Evolutionary conservation across 2,113 vertebrate species (phyloP).

Genomic region (Ciconia stormi): DNA sequence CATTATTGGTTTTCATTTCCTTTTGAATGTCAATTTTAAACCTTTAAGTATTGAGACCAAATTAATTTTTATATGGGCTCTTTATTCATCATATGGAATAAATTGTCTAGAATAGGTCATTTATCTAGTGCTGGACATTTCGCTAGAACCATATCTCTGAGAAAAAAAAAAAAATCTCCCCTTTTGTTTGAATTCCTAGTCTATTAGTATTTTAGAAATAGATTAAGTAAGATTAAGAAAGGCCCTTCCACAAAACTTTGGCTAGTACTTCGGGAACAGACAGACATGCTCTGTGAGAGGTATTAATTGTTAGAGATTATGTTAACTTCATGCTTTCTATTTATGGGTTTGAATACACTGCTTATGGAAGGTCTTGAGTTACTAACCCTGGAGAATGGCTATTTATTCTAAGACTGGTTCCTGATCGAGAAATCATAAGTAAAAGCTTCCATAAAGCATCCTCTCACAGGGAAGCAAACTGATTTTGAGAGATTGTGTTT

Average conservation of each 20-base stretch:
- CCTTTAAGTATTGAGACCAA: constrained; percentile 51
- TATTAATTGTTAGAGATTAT: neutral
- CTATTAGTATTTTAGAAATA: neutral
- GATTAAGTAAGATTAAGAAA: neutral
- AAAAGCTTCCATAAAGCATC: neutral
- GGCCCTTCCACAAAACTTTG: neutral
- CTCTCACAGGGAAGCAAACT: neutral
- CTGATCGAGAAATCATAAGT: neutral
- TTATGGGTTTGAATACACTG: neutral
- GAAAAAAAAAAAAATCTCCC: neutral
- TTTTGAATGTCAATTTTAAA: constrained; percentile 73
- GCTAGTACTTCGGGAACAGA: neutral
- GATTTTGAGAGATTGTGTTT: neutral
- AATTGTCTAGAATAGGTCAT: constrained; percentile 43
- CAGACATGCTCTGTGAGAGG: neutral
- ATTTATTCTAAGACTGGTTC: neutral
- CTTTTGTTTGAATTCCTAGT: neutral
- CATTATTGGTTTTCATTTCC: constrained; percentile 64
- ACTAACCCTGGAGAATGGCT: neutral
- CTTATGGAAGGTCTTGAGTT: neutral
- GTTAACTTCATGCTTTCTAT: neutral
- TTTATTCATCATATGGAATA: constrained; percentile 43
- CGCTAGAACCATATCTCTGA: neutral
- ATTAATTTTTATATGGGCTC: constrained; percentile 56
- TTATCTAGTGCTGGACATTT: constrained; percentile 1